Conservation (phyloP, 2,113 vertebrate genomes). For the Nothocercus nigrocapillus region DNA sequence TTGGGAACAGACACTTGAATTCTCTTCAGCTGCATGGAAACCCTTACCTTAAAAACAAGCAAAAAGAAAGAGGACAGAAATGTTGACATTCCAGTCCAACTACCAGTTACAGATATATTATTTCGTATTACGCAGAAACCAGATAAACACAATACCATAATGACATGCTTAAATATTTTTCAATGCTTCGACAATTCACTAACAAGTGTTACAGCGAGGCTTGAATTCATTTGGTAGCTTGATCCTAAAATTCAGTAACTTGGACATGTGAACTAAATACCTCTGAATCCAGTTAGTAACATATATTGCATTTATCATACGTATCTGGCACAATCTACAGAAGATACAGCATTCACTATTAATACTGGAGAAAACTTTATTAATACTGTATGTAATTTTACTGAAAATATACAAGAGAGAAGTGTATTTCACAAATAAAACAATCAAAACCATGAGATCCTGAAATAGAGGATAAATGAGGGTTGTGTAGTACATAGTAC, state of each 20-base stretch:
- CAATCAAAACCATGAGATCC: neutral
- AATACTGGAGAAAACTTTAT: neutral
- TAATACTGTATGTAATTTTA: neutral
- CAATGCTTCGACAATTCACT: neutral
- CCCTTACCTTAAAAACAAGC: neutral
- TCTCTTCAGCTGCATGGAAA: neutral
- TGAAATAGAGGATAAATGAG: neutral
- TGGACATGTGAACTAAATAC: neutral
- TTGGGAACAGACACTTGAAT: neutral
- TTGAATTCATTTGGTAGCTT: neutral
- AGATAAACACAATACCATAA: neutral
- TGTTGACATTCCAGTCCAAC: neutral
- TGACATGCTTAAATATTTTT: neutral
- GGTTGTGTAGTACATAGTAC: neutral
- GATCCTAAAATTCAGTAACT: neutral
- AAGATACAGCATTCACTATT: neutral
- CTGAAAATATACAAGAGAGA: neutral
- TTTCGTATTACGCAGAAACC: neutral
- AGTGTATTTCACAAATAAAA: neutral
- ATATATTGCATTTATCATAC: neutral
- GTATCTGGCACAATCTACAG: neutral
- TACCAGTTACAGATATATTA: neutral
- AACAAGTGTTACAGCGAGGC: neutral
- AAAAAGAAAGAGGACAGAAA: rapidly evolving
- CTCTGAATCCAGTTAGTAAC: neutral